A percentile compares a stretch with the other conserved stretches of the same genome.
phyloP scores from a whole-genome alignment of 2,888 invertebrate species.

The Xestia ashworthii region DNA sequence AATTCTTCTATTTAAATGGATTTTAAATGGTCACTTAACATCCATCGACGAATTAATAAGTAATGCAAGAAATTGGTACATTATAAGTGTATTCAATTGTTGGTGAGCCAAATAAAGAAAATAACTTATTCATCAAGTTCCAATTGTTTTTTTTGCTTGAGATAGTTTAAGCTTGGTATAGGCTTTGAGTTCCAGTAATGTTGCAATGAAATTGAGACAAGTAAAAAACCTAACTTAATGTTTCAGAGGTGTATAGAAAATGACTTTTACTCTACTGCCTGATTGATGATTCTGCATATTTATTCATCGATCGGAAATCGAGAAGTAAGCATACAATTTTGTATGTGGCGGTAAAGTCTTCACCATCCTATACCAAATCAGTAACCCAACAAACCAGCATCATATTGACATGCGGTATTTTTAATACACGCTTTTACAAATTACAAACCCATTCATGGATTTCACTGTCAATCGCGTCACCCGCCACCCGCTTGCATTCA shows the following conservation, averaged over 20 bases:
- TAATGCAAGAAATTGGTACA: no score
- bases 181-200: not conserved
- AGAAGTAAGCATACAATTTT: not conserved
- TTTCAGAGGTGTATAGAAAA: not conserved
- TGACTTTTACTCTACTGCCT: not conserved
- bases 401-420: not conserved
- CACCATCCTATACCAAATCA: not conserved
- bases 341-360: not conserved
- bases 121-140: not conserved
- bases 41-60: no score
- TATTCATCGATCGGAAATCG: not conserved
- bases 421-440: not conserved
- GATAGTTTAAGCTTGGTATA: not conserved
- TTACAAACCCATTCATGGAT: not conserved
- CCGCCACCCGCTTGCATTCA: conserved; percentile 30
- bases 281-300: not conserved
- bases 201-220: not conserved
- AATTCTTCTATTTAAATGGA: no score
- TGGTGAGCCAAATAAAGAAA: no score
- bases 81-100: no score
- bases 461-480: conserved; percentile 6
- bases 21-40: no score
- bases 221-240: not conserved
- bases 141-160: not conserved
- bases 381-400: not conserved